phyloP scores from a whole-genome alignment of 2,888 invertebrate genomes.

The Ophraella communa region DNA sequence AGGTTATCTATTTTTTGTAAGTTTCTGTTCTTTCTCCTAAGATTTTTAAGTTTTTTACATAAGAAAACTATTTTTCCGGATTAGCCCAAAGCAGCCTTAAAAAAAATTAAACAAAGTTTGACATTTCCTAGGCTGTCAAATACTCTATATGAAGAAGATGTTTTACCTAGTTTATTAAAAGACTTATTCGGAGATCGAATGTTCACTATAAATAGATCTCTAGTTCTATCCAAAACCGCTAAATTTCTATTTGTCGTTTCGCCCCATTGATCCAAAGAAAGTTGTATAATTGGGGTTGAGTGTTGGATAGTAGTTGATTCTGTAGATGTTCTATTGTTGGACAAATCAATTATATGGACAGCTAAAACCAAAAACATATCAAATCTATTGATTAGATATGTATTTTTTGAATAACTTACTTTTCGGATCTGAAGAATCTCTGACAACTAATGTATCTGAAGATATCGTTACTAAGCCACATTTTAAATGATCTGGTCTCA shows the following conservation, averaged over 20 bases:
- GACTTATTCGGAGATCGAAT: conserved; percentile 70
- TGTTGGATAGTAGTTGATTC: conserved; percentile 79
- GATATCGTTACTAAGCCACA: conserved; percentile 80
- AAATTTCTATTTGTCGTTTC: conserved; percentile 79
- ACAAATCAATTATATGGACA: conserved; percentile 85
- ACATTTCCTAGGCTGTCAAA: too few relatives aligned
- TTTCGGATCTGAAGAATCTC: conserved; percentile 86
- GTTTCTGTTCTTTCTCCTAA: too few relatives aligned
- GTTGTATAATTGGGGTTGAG: conserved; percentile 77
- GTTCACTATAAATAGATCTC: conserved; percentile 84
- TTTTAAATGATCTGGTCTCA: conserved; percentile 82
- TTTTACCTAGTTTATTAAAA: conserved; percentile 76
- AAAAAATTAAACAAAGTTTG: too few relatives aligned
- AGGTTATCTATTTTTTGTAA: too few relatives aligned
- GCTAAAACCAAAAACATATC: conserved; percentile 61
- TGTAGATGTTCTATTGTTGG: conserved; percentile 71
- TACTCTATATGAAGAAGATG: too few relatives aligned
- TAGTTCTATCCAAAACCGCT: conserved; percentile 87
- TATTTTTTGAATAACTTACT: conserved; percentile 60
- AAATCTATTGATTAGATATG: neutral
- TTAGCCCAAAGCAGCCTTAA: too few relatives aligned
- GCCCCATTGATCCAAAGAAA: conserved; percentile 87
- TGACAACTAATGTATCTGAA: conserved; percentile 83
- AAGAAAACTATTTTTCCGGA: too few relatives aligned
- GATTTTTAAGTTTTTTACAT: too few relatives aligned